Percentiles rank a stretch among this genome's conserved stretches.
Conservation (phyloP, 2,888 invertebrate genomes). For the Alcis repandata region DNA sequence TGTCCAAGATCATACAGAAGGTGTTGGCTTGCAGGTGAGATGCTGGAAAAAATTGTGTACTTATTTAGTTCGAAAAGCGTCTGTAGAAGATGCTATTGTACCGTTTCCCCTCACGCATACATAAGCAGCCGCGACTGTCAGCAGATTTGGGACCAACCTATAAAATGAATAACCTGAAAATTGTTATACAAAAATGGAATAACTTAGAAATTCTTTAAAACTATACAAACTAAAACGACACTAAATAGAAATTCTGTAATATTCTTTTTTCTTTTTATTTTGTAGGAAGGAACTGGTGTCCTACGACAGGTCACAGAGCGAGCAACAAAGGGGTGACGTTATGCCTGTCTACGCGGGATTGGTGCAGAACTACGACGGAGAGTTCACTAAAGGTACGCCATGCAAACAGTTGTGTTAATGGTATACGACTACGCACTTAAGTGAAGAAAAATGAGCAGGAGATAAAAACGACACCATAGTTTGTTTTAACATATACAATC, state of each 20-base stretch:
- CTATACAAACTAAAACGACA: neutral
- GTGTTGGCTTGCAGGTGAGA: constrained; percentile 93
- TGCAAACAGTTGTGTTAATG: neutral
- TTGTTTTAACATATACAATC: no score
- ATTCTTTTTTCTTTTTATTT: neutral
- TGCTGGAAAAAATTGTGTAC: neutral
- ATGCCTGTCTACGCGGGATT: constrained; percentile 80
- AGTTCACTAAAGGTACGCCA: constrained; percentile 72
- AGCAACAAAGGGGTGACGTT: constrained; percentile 81
- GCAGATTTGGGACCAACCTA: no score
- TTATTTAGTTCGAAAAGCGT: no score
- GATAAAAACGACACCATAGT: neutral
- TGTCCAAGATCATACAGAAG: constrained; percentile 95
- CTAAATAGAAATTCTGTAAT: neutral
- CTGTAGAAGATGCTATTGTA: no score
- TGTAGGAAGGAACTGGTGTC: constrained; percentile 93
- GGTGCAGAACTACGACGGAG: constrained; percentile 80
- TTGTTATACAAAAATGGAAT: no score
- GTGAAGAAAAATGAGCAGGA: neutral
- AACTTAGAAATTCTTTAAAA: no score
- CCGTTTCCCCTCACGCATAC: no score
- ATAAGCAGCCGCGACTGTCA: no score
- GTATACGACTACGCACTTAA: neutral
- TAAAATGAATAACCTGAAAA: no score
- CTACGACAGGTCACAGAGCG: constrained; percentile 95